Percentiles rank a stretch among this genome's conserved stretches.
These are phyloP conservation scores for Thaumatotibia leucotreta DNA, from an alignment of 1,140 invertebrate genomes.

Conservation along the genomic window DNA sequence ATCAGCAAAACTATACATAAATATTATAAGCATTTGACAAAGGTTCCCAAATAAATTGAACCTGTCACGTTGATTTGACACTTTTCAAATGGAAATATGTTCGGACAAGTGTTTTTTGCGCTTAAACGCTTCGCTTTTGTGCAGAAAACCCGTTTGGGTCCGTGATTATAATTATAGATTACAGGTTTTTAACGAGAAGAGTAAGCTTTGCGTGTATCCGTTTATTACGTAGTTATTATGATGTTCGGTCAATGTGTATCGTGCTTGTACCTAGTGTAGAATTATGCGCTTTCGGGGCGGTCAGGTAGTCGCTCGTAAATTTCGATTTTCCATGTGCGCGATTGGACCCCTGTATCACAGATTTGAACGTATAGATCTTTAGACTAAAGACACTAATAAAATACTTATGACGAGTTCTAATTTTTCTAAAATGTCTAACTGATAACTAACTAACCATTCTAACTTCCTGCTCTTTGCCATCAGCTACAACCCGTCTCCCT, in stretches of 20 bases:
- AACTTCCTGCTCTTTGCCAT: conserved; percentile 40
- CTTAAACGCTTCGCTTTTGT: background rate
- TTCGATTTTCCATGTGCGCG: too few relatives aligned
- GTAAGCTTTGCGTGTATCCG: background rate
- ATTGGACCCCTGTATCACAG: too few relatives aligned
- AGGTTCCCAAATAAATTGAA: conserved; percentile 40
- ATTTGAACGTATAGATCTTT: too few relatives aligned
- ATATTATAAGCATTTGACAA: conserved; percentile 40
- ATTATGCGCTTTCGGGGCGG: too few relatives aligned
- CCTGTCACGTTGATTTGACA: conserved; percentile 40
- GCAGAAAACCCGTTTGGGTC: background rate
- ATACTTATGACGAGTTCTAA: too few relatives aligned
- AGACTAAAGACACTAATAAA: too few relatives aligned
- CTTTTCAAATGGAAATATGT: conserved; percentile 43
- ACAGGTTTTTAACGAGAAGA: background rate
- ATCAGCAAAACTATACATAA: too few relatives aligned
- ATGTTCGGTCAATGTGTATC: background rate
- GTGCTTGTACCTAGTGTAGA: too few relatives aligned
- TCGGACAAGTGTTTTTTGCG: background rate
- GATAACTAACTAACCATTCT: conserved; percentile 16
- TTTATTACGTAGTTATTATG: background rate
- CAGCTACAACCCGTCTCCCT: conserved; percentile 46
- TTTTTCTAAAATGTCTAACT: background rate
- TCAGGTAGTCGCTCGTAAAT: too few relatives aligned
- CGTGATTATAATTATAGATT: background rate